Percentiles rank a stretch among this genome's conserved stretches.
Evolutionary conservation across 2,888 invertebrate genomes (phyloP).

Genomic region (Diploptera punctata): DNA sequence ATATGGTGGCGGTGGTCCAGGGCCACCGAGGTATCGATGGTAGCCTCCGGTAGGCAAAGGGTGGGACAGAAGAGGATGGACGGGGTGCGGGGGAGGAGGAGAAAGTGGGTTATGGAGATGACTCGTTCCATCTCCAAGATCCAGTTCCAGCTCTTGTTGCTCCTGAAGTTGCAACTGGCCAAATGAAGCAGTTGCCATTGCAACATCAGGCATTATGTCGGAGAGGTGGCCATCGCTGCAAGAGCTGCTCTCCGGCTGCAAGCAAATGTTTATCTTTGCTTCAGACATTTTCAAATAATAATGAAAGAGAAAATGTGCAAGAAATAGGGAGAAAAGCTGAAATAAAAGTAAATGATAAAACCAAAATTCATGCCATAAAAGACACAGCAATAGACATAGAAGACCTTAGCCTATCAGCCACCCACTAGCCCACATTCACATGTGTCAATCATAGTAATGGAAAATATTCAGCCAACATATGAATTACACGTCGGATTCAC

Average conservation of each 20-base stretch:
- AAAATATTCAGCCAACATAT: no score
- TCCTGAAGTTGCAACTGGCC: constrained; percentile 68
- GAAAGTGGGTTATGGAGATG: constrained; percentile 34
- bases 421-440: no score
- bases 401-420: no score
- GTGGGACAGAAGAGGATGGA: constrained; percentile 26
- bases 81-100: constrained; percentile 33
- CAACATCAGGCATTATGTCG: constrained; percentile 91
- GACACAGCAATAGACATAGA: no score
- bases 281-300: no score
- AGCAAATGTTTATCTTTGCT: no score
- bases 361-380: no score
- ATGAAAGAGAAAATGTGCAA: no score
- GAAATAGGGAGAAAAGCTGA: no score
- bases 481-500: no score
- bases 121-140: constrained; percentile 81
- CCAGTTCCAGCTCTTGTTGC: constrained; percentile 71
- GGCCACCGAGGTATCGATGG: constrained; percentile 39
- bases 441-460: no score
- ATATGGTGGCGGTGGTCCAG: constrained; percentile 39
- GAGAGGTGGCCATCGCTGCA: constrained; percentile 75
- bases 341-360: no score
- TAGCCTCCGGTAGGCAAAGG: constrained; percentile 31
- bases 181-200: constrained; percentile 84
- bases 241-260: constrained; percentile 61